Evolutionary conservation across 2,797 vertebrate genomes (phyloP), one percentile per base, ranked within the genome.

Genomic region (Limosa lapponica): DNA sequence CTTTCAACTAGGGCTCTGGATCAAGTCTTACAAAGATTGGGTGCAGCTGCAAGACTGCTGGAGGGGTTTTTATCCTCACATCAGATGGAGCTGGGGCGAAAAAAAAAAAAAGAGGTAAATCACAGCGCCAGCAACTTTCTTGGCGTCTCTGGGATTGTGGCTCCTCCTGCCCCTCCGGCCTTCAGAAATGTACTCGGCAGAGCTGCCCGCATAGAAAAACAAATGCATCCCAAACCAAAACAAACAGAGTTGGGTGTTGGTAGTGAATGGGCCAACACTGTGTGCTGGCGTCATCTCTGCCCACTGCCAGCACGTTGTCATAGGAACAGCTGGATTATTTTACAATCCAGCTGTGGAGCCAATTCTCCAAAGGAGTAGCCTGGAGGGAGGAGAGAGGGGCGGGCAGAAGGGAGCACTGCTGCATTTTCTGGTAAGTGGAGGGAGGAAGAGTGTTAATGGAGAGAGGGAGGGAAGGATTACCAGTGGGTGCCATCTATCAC

Each of bases 211-310:
- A 57, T 51, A 91, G 86, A 93, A 96, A 97, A 96, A 94, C 96
- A 96, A 96, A 96, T 87, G 88, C 82, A 92, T 89, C 89, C 78
- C 77, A 91, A 89, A 95, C 84, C 87, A 97, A 97, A 97, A 98
- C 92, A 96, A 97, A 96, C 95, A 97, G 95, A 96, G 49, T n/a
- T 93, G 96, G 95, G 95, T 96, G 97, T 96, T 97, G 95, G 95
- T 91, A 96, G 93, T 85, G 91, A 94, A 94, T 90, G 92, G 95
- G 95, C 91, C 92, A 90, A 87, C 87, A 80, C 89, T 91, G 85
- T 17, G 75, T 80, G 74, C 79, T 95, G 93, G 92, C 82, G 96
- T 98, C 97, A 98, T 95, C 93, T 34, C 94, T 94, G 90, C 96
- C 55, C 55, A 55, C 37, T 94, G 97, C 98, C 97, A 98, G 93